These are phyloP conservation scores for Ailurus styani DNA, from an alignment of 2,113 vertebrate genomes.

Conservation along the genomic window DNA sequence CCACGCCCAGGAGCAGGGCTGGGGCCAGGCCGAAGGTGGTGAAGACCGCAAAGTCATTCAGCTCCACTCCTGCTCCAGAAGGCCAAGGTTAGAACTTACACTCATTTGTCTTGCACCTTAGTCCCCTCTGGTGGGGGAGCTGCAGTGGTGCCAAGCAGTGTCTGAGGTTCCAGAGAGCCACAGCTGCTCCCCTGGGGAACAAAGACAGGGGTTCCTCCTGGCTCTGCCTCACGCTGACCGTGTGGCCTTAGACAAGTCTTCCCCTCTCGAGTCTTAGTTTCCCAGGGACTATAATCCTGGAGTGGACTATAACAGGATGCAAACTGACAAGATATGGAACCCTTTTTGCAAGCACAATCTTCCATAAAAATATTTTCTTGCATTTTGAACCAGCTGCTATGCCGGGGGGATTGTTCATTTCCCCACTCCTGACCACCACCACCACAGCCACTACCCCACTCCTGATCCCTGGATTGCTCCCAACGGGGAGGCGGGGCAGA, in stretches of 20 bases:
- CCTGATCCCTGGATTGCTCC: background rate
- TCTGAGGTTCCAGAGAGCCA: background rate
- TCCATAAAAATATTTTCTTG: background rate
- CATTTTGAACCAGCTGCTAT: background rate
- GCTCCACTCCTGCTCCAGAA: conserved; percentile 85
- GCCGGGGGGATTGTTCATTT: background rate
- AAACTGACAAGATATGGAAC: background rate
- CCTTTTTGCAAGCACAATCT: background rate
- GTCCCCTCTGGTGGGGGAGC: background rate
- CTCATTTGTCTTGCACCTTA: background rate
- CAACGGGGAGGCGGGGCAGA: background rate
- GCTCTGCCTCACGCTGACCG: background rate
- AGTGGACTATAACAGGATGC: background rate
- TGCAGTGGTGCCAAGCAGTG: background rate
- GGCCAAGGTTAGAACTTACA: background rate
- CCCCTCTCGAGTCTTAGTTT: background rate
- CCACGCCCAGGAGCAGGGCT: conserved; percentile 85
- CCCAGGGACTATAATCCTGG: no score
- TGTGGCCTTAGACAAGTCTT: background rate
- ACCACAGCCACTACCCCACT: background rate
- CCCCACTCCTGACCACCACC: background rate
- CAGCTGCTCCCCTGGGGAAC: background rate
- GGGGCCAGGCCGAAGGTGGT: conserved; percentile 94
- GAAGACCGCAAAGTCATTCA: conserved; percentile 94
- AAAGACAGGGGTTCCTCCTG: background rate